phyloP scores from a whole-genome alignment of 2,797 vertebrate genomes.

The Coracias cyanogaster region DNA sequence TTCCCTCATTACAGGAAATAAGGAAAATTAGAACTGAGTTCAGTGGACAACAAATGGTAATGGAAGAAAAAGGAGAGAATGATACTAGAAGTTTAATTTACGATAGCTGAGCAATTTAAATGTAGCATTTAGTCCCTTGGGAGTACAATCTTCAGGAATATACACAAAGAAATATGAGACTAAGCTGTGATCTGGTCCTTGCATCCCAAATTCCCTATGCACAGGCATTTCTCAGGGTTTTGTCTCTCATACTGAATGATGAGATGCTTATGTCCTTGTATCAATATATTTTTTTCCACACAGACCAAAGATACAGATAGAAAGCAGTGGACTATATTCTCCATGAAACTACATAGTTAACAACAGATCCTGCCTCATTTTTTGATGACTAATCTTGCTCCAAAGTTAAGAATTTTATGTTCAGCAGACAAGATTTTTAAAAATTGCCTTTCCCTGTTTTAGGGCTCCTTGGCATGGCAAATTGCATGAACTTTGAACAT shows the following conservation, averaged over 20 bases:
- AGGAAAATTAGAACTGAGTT: background rate
- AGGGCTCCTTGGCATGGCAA: background rate
- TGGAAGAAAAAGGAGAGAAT: background rate
- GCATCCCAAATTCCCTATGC: background rate
- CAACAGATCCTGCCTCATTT: background rate
- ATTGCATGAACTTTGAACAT: background rate
- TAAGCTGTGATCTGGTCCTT: background rate
- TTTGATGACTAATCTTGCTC: background rate
- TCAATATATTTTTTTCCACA: background rate
- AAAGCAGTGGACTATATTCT: background rate
- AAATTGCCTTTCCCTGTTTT: background rate
- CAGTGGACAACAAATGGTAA: background rate
- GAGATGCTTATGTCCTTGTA: background rate
- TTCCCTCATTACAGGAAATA: background rate
- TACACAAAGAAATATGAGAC: background rate
- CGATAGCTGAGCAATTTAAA: background rate
- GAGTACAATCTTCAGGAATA: background rate
- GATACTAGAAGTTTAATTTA: background rate
- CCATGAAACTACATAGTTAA: background rate
- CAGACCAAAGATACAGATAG: background rate
- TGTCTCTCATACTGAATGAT: background rate
- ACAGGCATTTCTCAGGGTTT: background rate
- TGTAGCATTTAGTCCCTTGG: background rate
- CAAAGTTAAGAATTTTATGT: background rate
- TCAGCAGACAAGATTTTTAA: background rate